These are phyloP conservation scores for Anas georgica DNA, from an alignment of 2,797 vertebrate genomes.

Conservation along the genomic window DNA sequence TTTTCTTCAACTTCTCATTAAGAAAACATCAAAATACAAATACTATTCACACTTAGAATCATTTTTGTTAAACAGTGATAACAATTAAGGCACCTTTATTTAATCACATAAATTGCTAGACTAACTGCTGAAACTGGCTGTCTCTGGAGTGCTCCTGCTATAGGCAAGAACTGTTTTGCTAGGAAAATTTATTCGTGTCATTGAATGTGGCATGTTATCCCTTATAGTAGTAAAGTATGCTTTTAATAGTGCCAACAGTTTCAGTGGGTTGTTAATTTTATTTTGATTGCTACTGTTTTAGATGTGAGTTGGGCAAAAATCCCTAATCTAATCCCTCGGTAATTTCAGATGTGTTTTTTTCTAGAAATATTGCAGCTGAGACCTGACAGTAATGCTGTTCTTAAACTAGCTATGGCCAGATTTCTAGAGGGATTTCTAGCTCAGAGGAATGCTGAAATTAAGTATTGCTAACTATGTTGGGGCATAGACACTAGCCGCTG, in stretches of 20 bases:
- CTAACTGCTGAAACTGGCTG: not conserved
- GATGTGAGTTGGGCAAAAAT: not conserved
- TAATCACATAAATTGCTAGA: not conserved
- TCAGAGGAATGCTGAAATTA: not conserved
- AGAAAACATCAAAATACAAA: not conserved
- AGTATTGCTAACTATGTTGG: not conserved
- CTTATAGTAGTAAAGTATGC: not conserved
- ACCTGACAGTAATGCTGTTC: not conserved
- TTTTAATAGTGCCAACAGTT: not conserved
- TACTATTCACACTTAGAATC: not conserved
- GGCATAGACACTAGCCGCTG: not conserved
- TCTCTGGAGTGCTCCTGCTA: not conserved
- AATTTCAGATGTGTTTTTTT: not conserved
- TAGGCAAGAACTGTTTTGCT: not conserved
- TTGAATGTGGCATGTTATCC: not conserved
- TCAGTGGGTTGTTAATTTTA: not conserved
- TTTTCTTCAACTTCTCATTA: constrained; percentile 3
- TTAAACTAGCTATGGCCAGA: not conserved
- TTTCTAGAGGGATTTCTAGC: not conserved
- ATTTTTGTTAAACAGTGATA: not conserved
- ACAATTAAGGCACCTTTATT: not conserved
- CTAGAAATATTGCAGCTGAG: not conserved
- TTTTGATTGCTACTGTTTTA: not conserved
- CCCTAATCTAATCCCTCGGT: not conserved
- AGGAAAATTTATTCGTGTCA: not conserved